Evolutionary conservation across 2,888 invertebrate species (phyloP).

Genomic region (Protodeltote pygarga): DNA sequence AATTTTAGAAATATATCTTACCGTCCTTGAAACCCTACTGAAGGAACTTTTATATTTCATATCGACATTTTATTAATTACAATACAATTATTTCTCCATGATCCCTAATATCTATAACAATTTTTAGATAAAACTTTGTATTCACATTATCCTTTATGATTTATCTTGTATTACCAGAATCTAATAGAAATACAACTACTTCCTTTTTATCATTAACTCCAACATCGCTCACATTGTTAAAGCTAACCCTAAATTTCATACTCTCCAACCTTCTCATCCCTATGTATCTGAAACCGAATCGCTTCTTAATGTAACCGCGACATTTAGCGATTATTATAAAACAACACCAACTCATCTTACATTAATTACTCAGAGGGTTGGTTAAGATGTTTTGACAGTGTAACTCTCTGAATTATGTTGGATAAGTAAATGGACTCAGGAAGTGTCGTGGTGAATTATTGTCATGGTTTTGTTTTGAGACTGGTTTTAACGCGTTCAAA

Average conservation of each 20-base stretch:
- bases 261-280: slow-evolving; percentile 18
- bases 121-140: neutral
- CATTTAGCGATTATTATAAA: slow-evolving; percentile 67
- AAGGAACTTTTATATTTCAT: too few relatives aligned
- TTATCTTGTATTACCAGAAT: too few relatives aligned
- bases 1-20: too few relatives aligned
- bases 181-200: neutral
- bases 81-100: too few relatives aligned
- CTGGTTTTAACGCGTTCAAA: slow-evolving; percentile 7
- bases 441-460: slow-evolving; percentile 37
- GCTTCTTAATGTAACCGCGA: slow-evolving; percentile 58
- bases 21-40: too few relatives aligned
- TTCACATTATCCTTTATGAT: neutral
- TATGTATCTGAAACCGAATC: slow-evolving; percentile 57
- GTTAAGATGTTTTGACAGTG: slow-evolving; percentile 70
- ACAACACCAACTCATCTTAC: slow-evolving; percentile 64
- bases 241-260: slow-evolving; percentile 3
- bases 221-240: too few relatives aligned
- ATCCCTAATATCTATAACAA: too few relatives aligned
- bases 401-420: slow-evolving; percentile 60
- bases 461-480: slow-evolving; percentile 27
- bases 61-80: too few relatives aligned
- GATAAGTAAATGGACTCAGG: slow-evolving; percentile 52
- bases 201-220: too few relatives aligned
- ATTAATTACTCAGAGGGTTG: slow-evolving; percentile 66